Percentiles rank a stretch among this genome's conserved stretches.
phyloP scores from a whole-genome alignment of 2,888 invertebrate genomes.

The Meganola albula region DNA sequence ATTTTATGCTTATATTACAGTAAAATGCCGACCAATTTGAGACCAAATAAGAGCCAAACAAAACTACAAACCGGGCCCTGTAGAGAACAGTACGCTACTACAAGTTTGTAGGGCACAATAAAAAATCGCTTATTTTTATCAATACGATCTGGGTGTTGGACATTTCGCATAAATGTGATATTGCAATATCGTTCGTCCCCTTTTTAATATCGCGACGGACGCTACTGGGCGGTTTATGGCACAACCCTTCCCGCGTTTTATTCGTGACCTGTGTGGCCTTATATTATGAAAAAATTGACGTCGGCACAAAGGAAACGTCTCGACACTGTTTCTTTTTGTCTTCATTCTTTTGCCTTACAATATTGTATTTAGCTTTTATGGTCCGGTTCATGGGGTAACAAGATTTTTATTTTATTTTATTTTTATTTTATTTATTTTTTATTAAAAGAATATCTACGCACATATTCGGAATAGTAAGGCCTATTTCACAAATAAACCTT shows the following conservation, averaged over 20 bases:
- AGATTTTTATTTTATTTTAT: too few species aligned
- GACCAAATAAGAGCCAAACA: too few species aligned
- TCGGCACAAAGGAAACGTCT: slow-evolving; percentile 65
- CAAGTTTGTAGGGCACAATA: slow-evolving; percentile 65
- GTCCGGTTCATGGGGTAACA: too few species aligned
- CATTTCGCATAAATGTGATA: slow-evolving; percentile 78
- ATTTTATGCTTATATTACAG: too few species aligned
- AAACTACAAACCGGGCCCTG: slow-evolving; percentile 37
- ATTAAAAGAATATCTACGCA: too few species aligned
- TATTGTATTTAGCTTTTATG: too few species aligned
- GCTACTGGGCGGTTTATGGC: slow-evolving; percentile 73
- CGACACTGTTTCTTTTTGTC: slow-evolving; percentile 37
- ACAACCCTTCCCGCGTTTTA: slow-evolving; percentile 76
- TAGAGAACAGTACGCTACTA: slow-evolving; percentile 37
- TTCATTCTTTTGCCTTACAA: too few species aligned
- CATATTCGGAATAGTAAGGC: too few species aligned
- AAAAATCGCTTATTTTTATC: slow-evolving; percentile 78
- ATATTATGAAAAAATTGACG: slow-evolving; percentile 75
- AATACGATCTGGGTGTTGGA: slow-evolving; percentile 76
- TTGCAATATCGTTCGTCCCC: slow-evolving; percentile 77
- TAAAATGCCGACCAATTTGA: too few species aligned
- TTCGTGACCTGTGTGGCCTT: slow-evolving; percentile 77
- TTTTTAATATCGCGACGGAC: slow-evolving; percentile 77
- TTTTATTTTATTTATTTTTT: too few species aligned
- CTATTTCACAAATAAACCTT: too few species aligned